These are phyloP conservation scores for Moxostoma hubbsi DNA, from an alignment of 2,797 vertebrate genomes.

Conservation along the genomic window DNA sequence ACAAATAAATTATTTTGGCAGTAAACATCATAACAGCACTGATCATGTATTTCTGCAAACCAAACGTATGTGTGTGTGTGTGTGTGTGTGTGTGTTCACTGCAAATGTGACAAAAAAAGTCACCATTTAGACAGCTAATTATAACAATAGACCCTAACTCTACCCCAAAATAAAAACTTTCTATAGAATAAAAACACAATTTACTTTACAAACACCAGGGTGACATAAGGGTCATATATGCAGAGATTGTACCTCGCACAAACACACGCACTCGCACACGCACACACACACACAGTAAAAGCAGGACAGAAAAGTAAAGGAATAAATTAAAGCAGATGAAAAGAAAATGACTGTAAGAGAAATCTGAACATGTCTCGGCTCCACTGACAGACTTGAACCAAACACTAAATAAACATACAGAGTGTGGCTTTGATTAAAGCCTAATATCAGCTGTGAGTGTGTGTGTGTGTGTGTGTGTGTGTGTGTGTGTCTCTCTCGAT, in stretches of 20 bases:
- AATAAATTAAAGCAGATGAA: constrained; percentile 87
- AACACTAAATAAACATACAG: constrained; percentile 85
- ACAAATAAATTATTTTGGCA: constrained; percentile 70
- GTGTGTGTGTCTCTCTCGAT: constrained; percentile 39
- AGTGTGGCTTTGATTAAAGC: constrained; percentile 97
- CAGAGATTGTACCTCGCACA: constrained; percentile 21
- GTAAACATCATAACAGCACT: constrained; percentile 85
- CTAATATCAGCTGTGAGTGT: constrained; percentile 80
- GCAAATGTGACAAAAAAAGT: not conserved
- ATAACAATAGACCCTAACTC: no score
- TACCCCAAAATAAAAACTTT: no score
- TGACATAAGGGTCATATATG: no score
- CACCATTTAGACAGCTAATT: not conserved
- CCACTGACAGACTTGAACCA: constrained; percentile 85
- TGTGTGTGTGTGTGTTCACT: constrained; percentile 12
- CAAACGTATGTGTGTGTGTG: constrained; percentile 64
- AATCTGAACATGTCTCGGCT: constrained; percentile 84
- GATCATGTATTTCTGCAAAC: constrained; percentile 78
- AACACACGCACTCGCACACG: constrained; percentile 61
- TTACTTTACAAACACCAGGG: no score
- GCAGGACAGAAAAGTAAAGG: constrained; percentile 34
- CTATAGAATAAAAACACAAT: no score
- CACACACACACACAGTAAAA: not conserved
- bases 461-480: constrained; percentile 51
- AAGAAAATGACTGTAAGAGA: constrained; percentile 90